Evolutionary conservation across 2,113 vertebrate genomes (phyloP).

Genomic region (Istiophorus platypterus): DNA sequence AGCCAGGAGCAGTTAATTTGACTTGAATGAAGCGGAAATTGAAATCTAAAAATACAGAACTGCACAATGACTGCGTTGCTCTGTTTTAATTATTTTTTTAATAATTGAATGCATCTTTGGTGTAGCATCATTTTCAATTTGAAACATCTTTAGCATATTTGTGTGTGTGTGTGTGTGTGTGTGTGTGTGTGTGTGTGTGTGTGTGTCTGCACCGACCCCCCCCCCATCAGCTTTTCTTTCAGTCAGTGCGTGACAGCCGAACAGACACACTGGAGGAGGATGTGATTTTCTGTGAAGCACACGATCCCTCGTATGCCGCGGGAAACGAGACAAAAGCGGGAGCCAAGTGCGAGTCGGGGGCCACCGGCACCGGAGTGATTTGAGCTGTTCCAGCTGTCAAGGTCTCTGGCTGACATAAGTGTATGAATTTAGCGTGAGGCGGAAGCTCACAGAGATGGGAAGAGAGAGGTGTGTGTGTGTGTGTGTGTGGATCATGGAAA

Average conservation of each 20-base stretch:
- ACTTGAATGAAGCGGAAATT: conserved; percentile 21
- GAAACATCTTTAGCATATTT: conserved; percentile 17
- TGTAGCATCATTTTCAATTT: conserved; percentile 17
- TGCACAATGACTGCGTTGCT: not conserved
- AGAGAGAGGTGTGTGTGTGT: conserved; percentile 10
- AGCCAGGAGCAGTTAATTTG: not conserved
- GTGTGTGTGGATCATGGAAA: conserved; percentile 26
- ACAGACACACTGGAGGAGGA: conserved; percentile 60
- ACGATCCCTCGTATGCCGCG: conserved; percentile 40
- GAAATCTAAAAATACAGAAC: conserved; percentile 38
- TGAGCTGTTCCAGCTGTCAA: conserved; percentile 56
- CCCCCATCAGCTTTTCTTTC: conserved; percentile 36
- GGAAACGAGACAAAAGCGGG: conserved; percentile 55
- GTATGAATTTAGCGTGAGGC: conserved; percentile 50
- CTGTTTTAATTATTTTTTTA: not conserved
- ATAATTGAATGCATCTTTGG: conserved; percentile 38
- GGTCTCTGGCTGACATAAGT: conserved; percentile 66
- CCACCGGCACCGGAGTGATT: conserved; percentile 43
- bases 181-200: conserved; percentile 10
- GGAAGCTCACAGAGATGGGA: conserved; percentile 7
- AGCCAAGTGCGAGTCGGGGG: conserved; percentile 52
- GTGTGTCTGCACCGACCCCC: too few relatives aligned
- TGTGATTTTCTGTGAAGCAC: conserved; percentile 56
- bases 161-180: not conserved
- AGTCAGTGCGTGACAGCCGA: conserved; percentile 57